phyloP scores from a whole-genome alignment of 2,113 vertebrate genomes.

The Pygoscelis antarcticus region DNA sequence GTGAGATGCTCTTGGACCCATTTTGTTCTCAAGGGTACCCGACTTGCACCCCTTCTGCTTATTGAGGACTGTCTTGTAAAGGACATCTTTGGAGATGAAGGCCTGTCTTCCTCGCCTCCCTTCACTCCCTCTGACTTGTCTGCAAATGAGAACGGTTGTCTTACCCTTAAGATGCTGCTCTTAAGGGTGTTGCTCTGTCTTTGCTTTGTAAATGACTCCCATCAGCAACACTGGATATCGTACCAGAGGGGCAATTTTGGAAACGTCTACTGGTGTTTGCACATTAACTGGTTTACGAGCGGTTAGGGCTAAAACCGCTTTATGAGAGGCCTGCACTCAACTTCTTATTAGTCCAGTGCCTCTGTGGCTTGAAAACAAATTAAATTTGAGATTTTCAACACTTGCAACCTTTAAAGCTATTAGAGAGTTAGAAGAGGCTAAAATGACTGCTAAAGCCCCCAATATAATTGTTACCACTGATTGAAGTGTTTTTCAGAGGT shows the following conservation, averaged over 20 bases:
- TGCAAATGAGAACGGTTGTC: background rate
- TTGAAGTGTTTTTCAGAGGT: background rate
- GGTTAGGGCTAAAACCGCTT: background rate
- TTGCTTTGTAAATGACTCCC: background rate
- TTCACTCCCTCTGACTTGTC: accelerated
- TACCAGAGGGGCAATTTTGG: background rate
- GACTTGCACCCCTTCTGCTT: background rate
- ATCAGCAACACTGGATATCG: accelerated
- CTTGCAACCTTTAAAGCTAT: slow-evolving; percentile 3
- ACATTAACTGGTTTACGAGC: slow-evolving; percentile 7
- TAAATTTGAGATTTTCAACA: background rate
- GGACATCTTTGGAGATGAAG: background rate
- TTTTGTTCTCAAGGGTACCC: background rate
- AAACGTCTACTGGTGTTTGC: background rate
- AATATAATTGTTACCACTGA: background rate
- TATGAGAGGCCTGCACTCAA: background rate
- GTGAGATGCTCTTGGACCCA: accelerated
- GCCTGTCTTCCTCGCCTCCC: background rate
- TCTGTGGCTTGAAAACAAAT: slow-evolving; percentile 30
- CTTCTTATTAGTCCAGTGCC: slow-evolving; percentile 15
- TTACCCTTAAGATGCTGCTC: background rate
- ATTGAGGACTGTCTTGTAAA: background rate
- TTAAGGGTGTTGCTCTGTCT: background rate
- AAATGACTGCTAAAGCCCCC: background rate
- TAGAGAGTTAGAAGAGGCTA: background rate